Evolutionary conservation across 2,797 vertebrate genomes (phyloP).

Genomic region (Mormyrops boulengeri): DNA sequence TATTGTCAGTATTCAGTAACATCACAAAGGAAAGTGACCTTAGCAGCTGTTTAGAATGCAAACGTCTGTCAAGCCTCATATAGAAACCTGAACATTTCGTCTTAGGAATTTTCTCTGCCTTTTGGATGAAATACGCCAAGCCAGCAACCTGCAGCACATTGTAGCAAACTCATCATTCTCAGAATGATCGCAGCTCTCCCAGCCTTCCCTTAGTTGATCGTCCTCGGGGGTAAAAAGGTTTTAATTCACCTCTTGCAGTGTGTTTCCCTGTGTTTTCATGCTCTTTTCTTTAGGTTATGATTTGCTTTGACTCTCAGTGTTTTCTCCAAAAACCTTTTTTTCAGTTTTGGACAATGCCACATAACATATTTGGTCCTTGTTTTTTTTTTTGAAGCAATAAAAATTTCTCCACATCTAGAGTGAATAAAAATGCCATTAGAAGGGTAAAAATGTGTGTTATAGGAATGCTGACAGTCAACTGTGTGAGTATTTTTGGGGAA

Average conservation of each 20-base stretch:
- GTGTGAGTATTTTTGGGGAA: background rate
- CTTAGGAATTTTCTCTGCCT: background rate
- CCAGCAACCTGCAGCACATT: background rate
- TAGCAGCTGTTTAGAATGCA: background rate
- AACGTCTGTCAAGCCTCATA: background rate
- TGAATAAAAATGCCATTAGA: background rate
- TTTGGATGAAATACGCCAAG: background rate
- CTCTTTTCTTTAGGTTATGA: background rate
- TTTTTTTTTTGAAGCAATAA: background rate
- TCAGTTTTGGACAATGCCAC: background rate
- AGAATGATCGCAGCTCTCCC: background rate
- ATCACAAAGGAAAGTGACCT: background rate
- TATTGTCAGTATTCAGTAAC: background rate
- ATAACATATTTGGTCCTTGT: background rate
- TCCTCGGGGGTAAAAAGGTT: background rate
- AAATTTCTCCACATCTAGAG: background rate
- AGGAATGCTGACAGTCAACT: background rate
- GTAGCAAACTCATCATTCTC: background rate
- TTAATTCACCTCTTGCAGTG: background rate
- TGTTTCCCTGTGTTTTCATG: background rate
- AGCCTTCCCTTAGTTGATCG: background rate
- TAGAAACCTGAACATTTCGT: background rate
- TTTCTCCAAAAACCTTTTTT: background rate
- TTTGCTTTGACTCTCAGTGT: background rate
- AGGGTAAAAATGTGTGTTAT: background rate